Conservation (phyloP, 2,797 vertebrate genomes). For the Danio albolineatus region DNA sequence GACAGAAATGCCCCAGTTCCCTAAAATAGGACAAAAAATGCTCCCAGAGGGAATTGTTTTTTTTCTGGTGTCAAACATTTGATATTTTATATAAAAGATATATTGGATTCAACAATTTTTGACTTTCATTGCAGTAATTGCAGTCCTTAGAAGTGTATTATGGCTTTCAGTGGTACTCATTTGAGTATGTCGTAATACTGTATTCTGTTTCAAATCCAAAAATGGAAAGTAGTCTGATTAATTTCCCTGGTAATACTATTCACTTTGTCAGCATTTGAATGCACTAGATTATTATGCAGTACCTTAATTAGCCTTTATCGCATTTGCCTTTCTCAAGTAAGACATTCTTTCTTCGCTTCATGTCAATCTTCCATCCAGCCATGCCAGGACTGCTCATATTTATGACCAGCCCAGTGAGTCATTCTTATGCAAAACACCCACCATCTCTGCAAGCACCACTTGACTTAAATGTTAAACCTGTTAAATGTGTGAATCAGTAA, state of each 20-base stretch:
- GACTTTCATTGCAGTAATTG: not conserved
- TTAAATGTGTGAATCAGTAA: constrained; percentile 43
- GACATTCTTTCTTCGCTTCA: not conserved
- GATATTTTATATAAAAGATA: not conserved
- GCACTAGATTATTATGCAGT: constrained; percentile 8
- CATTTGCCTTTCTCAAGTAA: constrained; percentile 7
- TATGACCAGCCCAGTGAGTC: constrained; percentile 23
- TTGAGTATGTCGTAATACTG: constrained; percentile 30
- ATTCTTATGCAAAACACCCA: constrained; percentile 39
- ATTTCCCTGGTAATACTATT: constrained; percentile 38
- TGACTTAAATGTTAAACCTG: constrained; percentile 52
- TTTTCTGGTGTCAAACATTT: constrained; percentile 4
- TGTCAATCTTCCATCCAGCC: constrained; percentile 23
- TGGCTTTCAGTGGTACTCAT: not conserved
- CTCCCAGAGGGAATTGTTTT: not conserved
- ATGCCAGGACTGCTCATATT: constrained; percentile 6
- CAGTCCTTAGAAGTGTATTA: not conserved
- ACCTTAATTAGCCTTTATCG: constrained; percentile 39
- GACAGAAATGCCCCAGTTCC: constrained; percentile 36
- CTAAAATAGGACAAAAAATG: constrained; percentile 15
- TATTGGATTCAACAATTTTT: not conserved
- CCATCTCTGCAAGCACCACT: constrained; percentile 37
- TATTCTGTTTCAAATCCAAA: constrained; percentile 39
- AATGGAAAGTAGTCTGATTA: constrained; percentile 33
- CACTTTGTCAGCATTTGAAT: constrained; percentile 46